A percentile compares a stretch with the other conserved stretches of the same genome.
These are phyloP conservation scores for Rousettus leschenaultii DNA, from an alignment of 2,113 vertebrate genomes.

Conservation along the genomic window DNA sequence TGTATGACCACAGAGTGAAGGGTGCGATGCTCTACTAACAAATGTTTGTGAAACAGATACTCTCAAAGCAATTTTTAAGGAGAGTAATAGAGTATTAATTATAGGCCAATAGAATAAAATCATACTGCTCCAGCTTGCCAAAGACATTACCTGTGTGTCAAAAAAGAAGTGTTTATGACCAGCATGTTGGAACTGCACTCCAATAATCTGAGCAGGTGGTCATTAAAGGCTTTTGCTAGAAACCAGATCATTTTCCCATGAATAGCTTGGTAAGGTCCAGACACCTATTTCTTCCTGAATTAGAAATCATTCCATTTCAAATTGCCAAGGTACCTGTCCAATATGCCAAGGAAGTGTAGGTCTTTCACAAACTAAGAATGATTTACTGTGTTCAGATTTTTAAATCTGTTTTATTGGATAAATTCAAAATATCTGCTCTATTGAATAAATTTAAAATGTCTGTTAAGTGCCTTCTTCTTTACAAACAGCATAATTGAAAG, in stretches of 20 bases:
- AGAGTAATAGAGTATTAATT: conserved; percentile 48
- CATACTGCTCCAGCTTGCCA: conserved; percentile 30
- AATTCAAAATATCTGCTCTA: conserved; percentile 55
- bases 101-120: conserved; percentile 43
- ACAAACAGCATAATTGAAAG: conserved; percentile 75
- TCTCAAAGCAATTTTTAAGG: conserved; percentile 14
- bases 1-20: background rate
- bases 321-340: conserved; percentile 31
- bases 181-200: background rate
- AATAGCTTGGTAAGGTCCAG: conserved; percentile 35
- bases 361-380: conserved; percentile 53
- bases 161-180: conserved; percentile 36
- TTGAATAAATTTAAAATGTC: conserved; percentile 58
- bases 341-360: conserved; percentile 44
- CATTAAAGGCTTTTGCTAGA: conserved; percentile 21
- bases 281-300: conserved; percentile 36
- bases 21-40: background rate
- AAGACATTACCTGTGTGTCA: conserved; percentile 57
- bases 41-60: background rate
- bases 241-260: conserved; percentile 37
- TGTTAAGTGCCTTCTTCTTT: conserved; percentile 65
- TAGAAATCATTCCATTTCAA: conserved; percentile 45
- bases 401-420: conserved; percentile 57
- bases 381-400: conserved; percentile 41
- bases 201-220: conserved; percentile 62